Conservation (phyloP, 2,888 invertebrate genomes). For the Incurvaria masculella region DNA sequence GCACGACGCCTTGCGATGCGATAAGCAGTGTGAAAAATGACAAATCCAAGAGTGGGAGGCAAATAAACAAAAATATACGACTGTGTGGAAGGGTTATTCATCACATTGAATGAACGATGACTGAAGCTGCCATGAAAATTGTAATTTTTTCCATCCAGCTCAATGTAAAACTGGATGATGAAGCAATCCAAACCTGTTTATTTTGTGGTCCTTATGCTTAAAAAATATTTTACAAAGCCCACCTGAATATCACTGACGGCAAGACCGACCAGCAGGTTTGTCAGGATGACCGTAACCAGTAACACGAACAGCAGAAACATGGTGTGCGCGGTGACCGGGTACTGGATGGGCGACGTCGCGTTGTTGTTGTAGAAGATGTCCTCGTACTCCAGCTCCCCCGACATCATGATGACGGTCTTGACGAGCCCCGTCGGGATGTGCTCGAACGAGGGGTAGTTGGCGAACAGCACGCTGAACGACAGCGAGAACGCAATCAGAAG, state of each 20-base stretch:
- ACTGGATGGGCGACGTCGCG: conserved; percentile 50
- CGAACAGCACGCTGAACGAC: conserved; percentile 78
- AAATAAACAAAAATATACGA: too few relatives aligned
- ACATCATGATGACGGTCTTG: conserved; percentile 87
- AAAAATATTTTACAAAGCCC: too few relatives aligned
- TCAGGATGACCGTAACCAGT: conserved; percentile 76
- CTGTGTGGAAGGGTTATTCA: too few relatives aligned
- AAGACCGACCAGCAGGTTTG: conserved; percentile 79
- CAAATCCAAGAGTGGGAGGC: too few relatives aligned
- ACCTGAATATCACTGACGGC: conserved; percentile 82
- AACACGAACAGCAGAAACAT: conserved; percentile 76
- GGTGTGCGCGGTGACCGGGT: conserved; percentile 70
- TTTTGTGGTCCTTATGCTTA: too few relatives aligned
- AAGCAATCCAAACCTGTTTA: too few relatives aligned
- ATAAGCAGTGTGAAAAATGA: too few relatives aligned
- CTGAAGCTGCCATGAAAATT: too few relatives aligned
- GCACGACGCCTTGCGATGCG: too few relatives aligned
- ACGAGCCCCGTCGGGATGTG: conserved; percentile 63
- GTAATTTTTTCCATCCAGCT: too few relatives aligned
- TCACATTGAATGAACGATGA: too few relatives aligned
- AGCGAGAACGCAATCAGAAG: conserved; percentile 76
- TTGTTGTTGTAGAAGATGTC: conserved; percentile 70
- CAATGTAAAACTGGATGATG: too few relatives aligned
- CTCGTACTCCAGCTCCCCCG: conserved; percentile 81
- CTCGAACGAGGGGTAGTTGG: conserved; percentile 68